A percentile compares a stretch with the other conserved stretches of the same genome.
These are phyloP conservation scores for Anadara kagoshimensis DNA, from an alignment of 1,140 invertebrate genomes.

Conservation along the genomic window DNA sequence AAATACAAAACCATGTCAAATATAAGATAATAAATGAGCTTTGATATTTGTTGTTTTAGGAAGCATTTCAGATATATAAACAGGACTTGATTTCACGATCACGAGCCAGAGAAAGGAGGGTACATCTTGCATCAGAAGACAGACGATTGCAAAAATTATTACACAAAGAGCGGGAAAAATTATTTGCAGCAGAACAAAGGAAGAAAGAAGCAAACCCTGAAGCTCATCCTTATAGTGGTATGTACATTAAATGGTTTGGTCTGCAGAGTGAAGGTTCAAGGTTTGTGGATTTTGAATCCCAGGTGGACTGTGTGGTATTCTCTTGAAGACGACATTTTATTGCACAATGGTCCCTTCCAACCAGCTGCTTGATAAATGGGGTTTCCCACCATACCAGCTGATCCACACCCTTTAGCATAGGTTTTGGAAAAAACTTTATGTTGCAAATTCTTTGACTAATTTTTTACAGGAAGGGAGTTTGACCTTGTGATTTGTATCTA, in stretches of 20 bases:
- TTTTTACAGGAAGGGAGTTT: too few relatives aligned
- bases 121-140: constrained; percentile 60
- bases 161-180: constrained; percentile 53
- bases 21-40: too few relatives aligned
- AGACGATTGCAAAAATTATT: constrained; percentile 58
- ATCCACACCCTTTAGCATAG: too few relatives aligned
- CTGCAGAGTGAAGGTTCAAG: neutral
- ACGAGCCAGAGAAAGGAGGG: constrained; percentile 62
- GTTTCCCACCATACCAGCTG: too few relatives aligned
- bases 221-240: constrained; percentile 67
- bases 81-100: constrained; percentile 58
- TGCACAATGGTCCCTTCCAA: too few relatives aligned
- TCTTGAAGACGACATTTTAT: too few relatives aligned
- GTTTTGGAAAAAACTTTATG: too few relatives aligned
- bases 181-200: constrained; percentile 55
- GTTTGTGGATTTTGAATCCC: neutral
- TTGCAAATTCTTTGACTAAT: too few relatives aligned
- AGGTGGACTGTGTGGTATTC: too few relatives aligned
- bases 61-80: constrained; percentile 60
- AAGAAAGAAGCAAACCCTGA: constrained; percentile 54
- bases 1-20: too few relatives aligned
- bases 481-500: too few relatives aligned
- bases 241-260: constrained; percentile 14
- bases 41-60: constrained; percentile 46
- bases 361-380: too few relatives aligned